phyloP scores from a whole-genome alignment of 2,797 vertebrate genomes.

The Urophycis tenuis region DNA sequence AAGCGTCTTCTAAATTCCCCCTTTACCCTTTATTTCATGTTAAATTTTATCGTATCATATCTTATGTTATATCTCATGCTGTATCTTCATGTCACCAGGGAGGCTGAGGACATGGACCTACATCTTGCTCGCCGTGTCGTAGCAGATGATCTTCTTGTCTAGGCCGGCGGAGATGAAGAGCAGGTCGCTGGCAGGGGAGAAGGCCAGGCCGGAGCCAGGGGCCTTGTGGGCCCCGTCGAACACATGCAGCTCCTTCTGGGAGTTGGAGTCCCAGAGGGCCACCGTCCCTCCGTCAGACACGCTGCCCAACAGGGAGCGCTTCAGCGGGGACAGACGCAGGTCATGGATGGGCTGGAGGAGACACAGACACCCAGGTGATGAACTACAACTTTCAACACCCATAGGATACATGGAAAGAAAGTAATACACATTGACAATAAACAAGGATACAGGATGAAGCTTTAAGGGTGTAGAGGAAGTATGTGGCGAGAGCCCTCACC shows the following conservation, averaged over 20 bases:
- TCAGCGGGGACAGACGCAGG: constrained; percentile 82
- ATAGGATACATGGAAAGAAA: background rate
- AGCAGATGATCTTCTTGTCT: constrained; percentile 96
- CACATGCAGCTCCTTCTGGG: constrained; percentile 79
- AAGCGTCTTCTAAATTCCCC: too few relatives aligned
- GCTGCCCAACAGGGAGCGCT: constrained; percentile 86
- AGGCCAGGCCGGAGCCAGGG: constrained; percentile 85
- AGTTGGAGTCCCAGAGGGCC: constrained; percentile 92
- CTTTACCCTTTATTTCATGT: too few relatives aligned
- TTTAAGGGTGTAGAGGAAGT: background rate
- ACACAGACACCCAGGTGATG: background rate
- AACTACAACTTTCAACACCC: background rate
- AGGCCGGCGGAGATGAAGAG: constrained; percentile 89
- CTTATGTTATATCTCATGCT: background rate
- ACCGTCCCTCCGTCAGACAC: constrained; percentile 87
- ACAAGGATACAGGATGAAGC: background rate
- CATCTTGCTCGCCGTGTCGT: constrained; percentile 93
- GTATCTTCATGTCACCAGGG: too few relatives aligned
- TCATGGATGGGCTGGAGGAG: constrained; percentile 82
- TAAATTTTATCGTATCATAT: background rate
- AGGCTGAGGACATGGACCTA: constrained; percentile 53
- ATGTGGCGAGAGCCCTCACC: constrained; percentile 56
- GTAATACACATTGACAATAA: too few relatives aligned
- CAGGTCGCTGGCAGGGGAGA: constrained; percentile 91
- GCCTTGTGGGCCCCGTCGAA: constrained; percentile 89